Evolutionary conservation across 2,113 vertebrate species (phyloP).

Genomic region (Pluvianellus socialis): DNA sequence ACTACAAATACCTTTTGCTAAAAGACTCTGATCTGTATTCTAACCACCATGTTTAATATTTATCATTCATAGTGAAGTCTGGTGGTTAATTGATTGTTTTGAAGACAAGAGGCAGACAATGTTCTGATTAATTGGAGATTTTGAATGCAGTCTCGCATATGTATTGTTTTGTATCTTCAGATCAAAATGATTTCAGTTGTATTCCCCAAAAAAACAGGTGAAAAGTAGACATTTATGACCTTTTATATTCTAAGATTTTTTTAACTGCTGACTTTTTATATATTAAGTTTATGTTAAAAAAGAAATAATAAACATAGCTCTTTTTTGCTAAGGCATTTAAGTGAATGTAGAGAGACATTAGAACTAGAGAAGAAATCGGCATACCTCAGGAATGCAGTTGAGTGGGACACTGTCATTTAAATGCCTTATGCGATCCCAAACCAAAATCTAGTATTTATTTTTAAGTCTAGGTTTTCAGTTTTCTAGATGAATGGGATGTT

Average conservation of each 20-base stretch:
- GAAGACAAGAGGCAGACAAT: background rate
- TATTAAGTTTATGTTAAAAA: background rate
- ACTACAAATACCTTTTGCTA: background rate
- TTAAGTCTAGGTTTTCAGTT: background rate
- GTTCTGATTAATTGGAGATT: constrained; percentile 30
- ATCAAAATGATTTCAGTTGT: background rate
- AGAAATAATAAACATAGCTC: background rate
- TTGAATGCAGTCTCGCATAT: background rate
- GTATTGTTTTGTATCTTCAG: background rate
- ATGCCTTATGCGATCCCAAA: background rate
- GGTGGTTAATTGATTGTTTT: constrained; percentile 41
- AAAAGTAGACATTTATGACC: background rate
- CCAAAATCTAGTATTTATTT: background rate
- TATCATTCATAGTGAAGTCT: constrained; percentile 37
- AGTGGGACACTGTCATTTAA: background rate
- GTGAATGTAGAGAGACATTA: background rate
- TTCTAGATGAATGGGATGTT: background rate
- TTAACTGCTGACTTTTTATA: background rate
- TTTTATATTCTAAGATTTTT: background rate
- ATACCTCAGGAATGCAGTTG: background rate
- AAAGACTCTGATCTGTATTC: constrained; percentile 50
- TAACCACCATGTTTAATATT: background rate
- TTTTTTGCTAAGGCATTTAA: background rate
- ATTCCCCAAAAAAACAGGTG: background rate
- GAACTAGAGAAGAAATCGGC: background rate